phyloP scores from a whole-genome alignment of 2,113 vertebrate genomes.

The Fregetta grallaria region DNA sequence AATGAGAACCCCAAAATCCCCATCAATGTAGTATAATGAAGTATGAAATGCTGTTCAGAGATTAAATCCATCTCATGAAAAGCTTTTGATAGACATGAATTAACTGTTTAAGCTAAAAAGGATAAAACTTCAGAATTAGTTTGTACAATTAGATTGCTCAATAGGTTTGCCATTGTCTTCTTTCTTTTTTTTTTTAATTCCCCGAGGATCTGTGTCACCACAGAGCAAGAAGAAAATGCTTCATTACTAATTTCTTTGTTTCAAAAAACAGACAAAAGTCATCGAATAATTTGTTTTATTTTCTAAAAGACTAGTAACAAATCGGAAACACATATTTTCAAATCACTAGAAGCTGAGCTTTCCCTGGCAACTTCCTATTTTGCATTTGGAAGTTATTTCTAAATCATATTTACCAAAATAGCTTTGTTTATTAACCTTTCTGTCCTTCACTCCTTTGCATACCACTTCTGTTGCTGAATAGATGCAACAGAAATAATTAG shows the following conservation, averaged over 20 bases:
- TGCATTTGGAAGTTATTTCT: background rate
- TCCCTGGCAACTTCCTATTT: background rate
- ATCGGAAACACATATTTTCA: background rate
- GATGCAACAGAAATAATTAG: background rate
- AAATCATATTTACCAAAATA: background rate
- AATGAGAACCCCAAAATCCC: slow-evolving; percentile 23
- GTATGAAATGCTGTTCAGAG: slow-evolving; percentile 59
- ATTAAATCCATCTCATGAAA: slow-evolving; percentile 51
- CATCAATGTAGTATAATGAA: slow-evolving; percentile 58
- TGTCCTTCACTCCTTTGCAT: background rate
- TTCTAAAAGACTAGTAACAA: background rate
- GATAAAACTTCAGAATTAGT: background rate
- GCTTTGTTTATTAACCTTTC: background rate
- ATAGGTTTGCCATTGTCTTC: background rate
- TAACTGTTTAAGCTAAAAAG: slow-evolving; percentile 44
- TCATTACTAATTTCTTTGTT: background rate
- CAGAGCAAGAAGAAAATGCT: background rate
- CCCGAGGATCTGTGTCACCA: background rate
- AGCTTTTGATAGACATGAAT: slow-evolving; percentile 30
- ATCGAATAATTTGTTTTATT: background rate
- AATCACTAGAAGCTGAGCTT: background rate
- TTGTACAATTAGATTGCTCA: background rate
- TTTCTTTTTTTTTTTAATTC: background rate
- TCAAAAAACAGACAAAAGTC: background rate
- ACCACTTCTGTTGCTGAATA: background rate